These are phyloP conservation scores for Hippopotamyrus pictus DNA, from an alignment of 2,797 vertebrate genomes.

Conservation along the genomic window DNA sequence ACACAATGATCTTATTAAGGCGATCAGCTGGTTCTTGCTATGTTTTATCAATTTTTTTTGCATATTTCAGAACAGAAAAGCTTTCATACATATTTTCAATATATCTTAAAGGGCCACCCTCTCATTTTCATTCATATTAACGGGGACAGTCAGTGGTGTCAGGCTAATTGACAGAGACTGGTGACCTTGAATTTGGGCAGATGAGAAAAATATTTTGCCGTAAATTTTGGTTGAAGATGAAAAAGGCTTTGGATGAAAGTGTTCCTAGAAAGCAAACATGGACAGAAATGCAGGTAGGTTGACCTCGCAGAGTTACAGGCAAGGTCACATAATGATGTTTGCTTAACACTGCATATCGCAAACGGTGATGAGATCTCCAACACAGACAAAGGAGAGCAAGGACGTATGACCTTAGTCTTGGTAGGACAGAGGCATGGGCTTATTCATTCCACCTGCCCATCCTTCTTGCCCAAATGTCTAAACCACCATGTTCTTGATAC, in stretches of 20 bases:
- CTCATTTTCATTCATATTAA: neutral
- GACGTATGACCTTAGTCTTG: neutral
- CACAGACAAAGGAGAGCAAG: neutral
- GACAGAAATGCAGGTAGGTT: neutral
- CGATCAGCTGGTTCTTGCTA: neutral
- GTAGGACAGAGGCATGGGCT: neutral
- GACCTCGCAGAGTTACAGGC: neutral
- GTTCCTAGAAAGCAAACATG: neutral
- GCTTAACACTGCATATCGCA: neutral
- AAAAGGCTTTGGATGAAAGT: neutral
- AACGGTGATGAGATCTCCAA: neutral
- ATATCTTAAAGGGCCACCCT: neutral
- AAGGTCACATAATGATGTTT: neutral
- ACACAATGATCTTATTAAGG: neutral
- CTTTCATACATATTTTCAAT: neutral
- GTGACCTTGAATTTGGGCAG: neutral
- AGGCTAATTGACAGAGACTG: neutral
- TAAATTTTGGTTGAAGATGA: neutral
- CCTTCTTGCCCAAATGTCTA: neutral
- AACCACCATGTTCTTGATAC: neutral
- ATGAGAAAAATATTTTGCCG: neutral
- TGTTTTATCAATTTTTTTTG: neutral
- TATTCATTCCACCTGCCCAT: neutral
- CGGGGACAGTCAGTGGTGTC: neutral
- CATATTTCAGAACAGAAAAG: neutral